Evolutionary conservation across 2,888 invertebrate genomes (phyloP), one percentile per base, ranked within the genome.

Genomic region (Lasioglossum oenotherae): DNA sequence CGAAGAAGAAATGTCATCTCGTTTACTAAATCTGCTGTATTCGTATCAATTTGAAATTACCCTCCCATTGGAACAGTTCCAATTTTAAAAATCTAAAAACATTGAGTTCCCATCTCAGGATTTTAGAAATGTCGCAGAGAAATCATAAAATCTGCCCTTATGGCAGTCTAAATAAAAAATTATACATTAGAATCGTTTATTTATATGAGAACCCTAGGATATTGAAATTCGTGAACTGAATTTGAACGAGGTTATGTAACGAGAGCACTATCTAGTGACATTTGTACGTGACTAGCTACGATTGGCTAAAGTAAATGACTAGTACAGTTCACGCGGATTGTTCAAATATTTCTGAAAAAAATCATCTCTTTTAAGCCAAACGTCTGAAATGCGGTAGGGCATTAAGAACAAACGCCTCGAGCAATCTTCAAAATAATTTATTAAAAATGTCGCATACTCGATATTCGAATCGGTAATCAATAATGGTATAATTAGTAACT

Each of bases 401-500:
- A 16, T 10, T 6, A 64, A 49, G 46, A 41, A 75, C 16, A 75
- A 78, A 86, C 75, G 49, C 85, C 67, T 57, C 41, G 78, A 87
- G 60, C 92, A 93, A 94, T 93, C 92, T 93, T 93, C 92, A 93
- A 94, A 94, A 94, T 94, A 94, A 94, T 94, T 94, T 93, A 94
- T 94, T 94, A 93, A 93, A 94, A 94, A 94, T 92, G 92, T 94
- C 91, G 92, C 92, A 92, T 93, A 93, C 91, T 93, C 92, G 92
- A 93, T 93, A 94, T 91, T 93, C 91, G 93, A 93, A 92, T 93
- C 90, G 90, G 89, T 93, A 92, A 91, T 92, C 88, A 87, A 85
- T 90, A 92, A 92, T 92, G 90, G 91, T 92, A 91, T 92, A 94
- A 93, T 93, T 93, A 93, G 92, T 94, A 94, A 94, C 93, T 93